phyloP scores from a whole-genome alignment of 2,797 vertebrate genomes.

The Octomys mimax region DNA sequence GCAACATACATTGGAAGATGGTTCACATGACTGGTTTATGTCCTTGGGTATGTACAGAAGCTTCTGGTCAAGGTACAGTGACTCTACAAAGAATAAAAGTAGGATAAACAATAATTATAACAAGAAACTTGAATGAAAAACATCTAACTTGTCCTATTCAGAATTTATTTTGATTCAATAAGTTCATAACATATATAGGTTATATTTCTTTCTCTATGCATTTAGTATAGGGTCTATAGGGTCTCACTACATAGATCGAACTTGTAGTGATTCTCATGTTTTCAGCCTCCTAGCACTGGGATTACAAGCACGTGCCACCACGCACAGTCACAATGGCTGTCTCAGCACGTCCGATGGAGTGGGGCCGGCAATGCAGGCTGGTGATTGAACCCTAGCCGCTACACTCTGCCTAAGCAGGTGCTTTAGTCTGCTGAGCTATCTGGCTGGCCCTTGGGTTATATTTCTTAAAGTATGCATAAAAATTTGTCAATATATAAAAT shows the following conservation, averaged over 20 bases:
- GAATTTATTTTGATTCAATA: conserved; percentile 35
- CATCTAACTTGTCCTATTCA: conserved; percentile 13
- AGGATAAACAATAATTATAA: conserved; percentile 54
- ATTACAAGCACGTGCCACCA: no score
- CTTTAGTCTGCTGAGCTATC: no score
- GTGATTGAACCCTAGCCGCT: no score
- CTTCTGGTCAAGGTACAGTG: conserved; percentile 54
- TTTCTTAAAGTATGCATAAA: conserved; percentile 54
- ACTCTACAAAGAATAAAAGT: conserved; percentile 64
- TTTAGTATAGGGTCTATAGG: no score
- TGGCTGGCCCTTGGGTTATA: not conserved
- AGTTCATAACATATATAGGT: not conserved
- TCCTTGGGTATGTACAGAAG: conserved; percentile 7
- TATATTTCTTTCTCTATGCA: conserved; percentile 17
- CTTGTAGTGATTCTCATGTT: no score
- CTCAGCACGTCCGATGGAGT: no score
- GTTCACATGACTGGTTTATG: not conserved
- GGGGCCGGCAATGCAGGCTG: no score
- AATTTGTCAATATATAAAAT: conserved; percentile 21
- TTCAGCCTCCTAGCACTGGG: no score
- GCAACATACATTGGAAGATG: not conserved
- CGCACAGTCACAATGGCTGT: no score
- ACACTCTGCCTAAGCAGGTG: no score
- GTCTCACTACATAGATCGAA: no score
- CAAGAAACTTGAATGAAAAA: conserved; percentile 43